These are phyloP conservation scores for Cistogaster globosa DNA, from an alignment of 2,888 invertebrate species.

Conservation along the genomic window DNA sequence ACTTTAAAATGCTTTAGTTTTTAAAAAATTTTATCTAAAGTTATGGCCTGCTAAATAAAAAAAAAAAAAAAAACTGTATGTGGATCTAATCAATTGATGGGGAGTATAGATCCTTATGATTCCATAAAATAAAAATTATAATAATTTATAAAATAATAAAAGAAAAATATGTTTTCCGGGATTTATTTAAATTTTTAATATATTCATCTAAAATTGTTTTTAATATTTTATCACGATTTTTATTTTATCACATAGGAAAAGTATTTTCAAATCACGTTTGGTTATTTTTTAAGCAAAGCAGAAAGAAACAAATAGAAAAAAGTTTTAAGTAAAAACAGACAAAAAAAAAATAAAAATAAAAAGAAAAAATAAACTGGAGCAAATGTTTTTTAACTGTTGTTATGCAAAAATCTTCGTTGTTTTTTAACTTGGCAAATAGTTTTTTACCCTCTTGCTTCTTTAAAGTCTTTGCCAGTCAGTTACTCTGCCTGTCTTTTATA, in stretches of 20 bases:
- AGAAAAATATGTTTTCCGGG: slow-evolving; percentile 33
- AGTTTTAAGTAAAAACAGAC: neutral
- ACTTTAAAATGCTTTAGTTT: no score
- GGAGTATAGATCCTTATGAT: no score
- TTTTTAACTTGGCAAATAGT: neutral
- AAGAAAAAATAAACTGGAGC: slow-evolving; percentile 30
- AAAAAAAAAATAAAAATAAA: no score
- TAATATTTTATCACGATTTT: slow-evolving; percentile 32
- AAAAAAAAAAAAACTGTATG: no score
- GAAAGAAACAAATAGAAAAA: slow-evolving; percentile 5
- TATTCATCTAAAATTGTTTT: slow-evolving; percentile 2
- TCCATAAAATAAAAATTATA: neutral
- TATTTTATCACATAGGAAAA: slow-evolving; percentile 36
- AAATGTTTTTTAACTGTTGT: neutral
- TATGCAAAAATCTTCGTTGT: slow-evolving; percentile 46
- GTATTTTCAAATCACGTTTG: slow-evolving; percentile 34
- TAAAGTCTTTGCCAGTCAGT: slow-evolving; percentile 1
- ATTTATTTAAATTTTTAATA: slow-evolving; percentile 19
- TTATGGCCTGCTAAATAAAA: no score
- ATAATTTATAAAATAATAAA: slow-evolving; percentile 3
- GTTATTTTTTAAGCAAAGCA: neutral
- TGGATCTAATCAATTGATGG: no score
- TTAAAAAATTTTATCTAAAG: no score
- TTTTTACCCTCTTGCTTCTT: neutral
- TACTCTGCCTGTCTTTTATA: neutral